Base-by-base conservation (phyloP, 2,797 vertebrate genomes). In the Tokudaia muenninki region DNA sequence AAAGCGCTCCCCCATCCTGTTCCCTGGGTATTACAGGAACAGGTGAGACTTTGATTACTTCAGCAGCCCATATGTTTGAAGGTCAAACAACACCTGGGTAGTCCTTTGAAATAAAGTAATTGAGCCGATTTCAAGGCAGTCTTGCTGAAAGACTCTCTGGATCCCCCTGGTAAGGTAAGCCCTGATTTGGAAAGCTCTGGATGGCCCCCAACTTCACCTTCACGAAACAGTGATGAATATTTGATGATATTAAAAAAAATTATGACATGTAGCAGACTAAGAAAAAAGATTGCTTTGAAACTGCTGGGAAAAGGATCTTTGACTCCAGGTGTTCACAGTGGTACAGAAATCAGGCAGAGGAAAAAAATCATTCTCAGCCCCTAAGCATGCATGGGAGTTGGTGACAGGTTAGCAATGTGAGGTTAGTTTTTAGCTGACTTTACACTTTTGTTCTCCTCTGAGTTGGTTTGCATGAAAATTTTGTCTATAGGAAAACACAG, bases 31-130 rank as follows among this genome's bases (percentile, higher is more conserved):
- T 50, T 52, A 44, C 89, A 96, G 92, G 90, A 97, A 94, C 87
- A 96, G 81, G 82, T 0, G 14, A 96, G 94, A 95, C 47, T 97
- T 97, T 97, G 91, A 96, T 97, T 90, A 88, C 82, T 96, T 77
- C 37, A 83, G 87, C 57, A 70, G 81, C 37, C 91, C 95, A 94
- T 87, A 80, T 94, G 97, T 92, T 95, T 97, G 96, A 98, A 98
- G 97, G 97, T 98, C 97, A 98, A 96, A 97, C 75, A 95, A 70
- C 97, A 98, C 96, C 98, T 97, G 97, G 79, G 87, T 83, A 74
- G 95, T 96, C 94, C 97, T 98, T 98, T 97, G 97, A 98, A 98
- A 97, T 78, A 63, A 97, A 93, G 63, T 96, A 97, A 97, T 96
- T 97, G 97, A 96, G 81, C 89, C 97, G 97, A 97, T 97, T 97